Percentiles rank a stretch among this genome's conserved stretches.
These are phyloP conservation scores for Hirundichthys speculiger DNA, from an alignment of 2,113 vertebrate species.

Conservation along the genomic window DNA sequence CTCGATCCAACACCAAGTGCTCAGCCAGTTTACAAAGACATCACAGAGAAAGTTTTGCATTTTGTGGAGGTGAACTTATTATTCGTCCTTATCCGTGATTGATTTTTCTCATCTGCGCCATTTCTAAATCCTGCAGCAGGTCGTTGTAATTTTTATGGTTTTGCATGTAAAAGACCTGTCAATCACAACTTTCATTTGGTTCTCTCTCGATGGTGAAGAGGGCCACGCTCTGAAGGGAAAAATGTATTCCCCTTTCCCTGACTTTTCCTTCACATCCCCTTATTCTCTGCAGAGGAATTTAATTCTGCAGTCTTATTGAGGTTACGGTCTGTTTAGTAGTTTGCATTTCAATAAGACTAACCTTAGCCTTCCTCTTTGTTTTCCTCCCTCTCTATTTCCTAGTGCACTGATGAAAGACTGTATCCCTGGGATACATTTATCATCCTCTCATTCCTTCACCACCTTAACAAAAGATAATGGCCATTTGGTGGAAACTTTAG, in stretches of 20 bases:
- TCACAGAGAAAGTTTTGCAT: background rate
- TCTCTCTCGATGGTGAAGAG: conserved; percentile 2
- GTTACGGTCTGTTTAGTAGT: conserved; percentile 25
- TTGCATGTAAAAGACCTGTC: conserved; percentile 1
- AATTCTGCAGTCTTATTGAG: conserved; percentile 24
- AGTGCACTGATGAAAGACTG: conserved; percentile 31
- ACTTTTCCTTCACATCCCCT: background rate
- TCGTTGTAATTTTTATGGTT: conserved; percentile 3
- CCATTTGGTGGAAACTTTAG: conserved; percentile 22
- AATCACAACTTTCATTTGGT: background rate
- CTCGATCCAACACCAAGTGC: too few species aligned
- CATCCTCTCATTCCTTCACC: conserved; percentile 6
- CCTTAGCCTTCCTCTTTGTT: background rate
- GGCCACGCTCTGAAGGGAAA: background rate
- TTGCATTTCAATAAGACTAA: conserved; percentile 48
- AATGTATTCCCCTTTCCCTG: background rate
- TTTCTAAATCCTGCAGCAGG: background rate
- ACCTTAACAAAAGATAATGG: conserved; percentile 12
- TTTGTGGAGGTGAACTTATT: background rate
- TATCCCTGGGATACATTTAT: conserved; percentile 27
- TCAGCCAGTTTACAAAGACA: too few species aligned
- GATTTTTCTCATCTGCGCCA: background rate
- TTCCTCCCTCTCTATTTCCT: conserved; percentile 8
- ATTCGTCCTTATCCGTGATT: background rate
- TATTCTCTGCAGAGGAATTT: background rate